Percentiles rank a stretch among this genome's conserved stretches.
Conservation (phyloP, 2,888 invertebrate genomes). For the Euplexia lucipara region DNA sequence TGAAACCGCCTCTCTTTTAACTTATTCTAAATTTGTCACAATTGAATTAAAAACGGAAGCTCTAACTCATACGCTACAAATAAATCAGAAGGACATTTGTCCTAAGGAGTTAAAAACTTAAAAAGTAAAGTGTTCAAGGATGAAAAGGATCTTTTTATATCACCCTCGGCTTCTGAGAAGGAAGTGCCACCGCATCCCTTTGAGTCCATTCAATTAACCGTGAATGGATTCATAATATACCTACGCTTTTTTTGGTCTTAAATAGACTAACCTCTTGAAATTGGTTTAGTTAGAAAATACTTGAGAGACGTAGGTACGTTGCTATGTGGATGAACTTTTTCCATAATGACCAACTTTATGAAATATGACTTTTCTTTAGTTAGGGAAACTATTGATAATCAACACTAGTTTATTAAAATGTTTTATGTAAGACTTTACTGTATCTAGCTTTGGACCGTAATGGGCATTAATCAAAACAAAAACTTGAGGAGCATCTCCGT, state of each 20-base stretch:
- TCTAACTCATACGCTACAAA: conserved; percentile 52
- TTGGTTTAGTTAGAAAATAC: conserved; percentile 11
- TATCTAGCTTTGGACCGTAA: too few species aligned
- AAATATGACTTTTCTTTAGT: too few species aligned
- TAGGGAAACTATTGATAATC: too few species aligned
- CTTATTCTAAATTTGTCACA: conserved; percentile 15
- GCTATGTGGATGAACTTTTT: not conserved
- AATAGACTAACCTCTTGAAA: conserved; percentile 40
- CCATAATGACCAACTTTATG: too few species aligned
- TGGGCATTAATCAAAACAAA: too few species aligned
- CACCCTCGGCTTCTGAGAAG: conserved; percentile 73
- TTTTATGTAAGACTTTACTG: too few species aligned
- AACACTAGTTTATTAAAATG: too few species aligned
- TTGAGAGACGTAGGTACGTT: not conserved
- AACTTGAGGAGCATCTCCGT: too few species aligned
- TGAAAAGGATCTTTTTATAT: conserved; percentile 68
- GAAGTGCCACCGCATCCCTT: conserved; percentile 72
- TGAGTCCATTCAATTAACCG: conserved; percentile 61
- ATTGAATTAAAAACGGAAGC: conserved; percentile 54
- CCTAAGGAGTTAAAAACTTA: conserved; percentile 58
- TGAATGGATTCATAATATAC: conserved; percentile 58
- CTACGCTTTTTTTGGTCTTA: conserved; percentile 39
- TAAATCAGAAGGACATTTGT: conserved; percentile 61
- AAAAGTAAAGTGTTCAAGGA: conserved; percentile 55
- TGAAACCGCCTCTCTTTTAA: not conserved